A percentile compares a stretch with the other conserved stretches of the same genome.
Conservation (phyloP, 2,113 vertebrate genomes). For the Genyomyrus donnyi region DNA sequence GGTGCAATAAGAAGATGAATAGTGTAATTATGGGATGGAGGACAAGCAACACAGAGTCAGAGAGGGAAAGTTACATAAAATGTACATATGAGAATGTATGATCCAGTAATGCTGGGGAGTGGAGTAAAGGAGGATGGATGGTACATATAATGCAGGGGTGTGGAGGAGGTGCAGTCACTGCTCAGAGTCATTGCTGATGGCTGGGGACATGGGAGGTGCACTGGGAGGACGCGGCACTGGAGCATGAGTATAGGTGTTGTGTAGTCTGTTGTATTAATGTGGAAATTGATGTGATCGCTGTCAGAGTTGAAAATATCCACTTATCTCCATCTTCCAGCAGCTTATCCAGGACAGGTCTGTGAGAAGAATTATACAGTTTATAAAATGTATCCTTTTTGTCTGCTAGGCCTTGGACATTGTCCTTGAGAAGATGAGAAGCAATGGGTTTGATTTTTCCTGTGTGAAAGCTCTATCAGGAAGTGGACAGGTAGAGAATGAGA, state of each 20-base stretch:
- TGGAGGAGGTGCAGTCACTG: neutral
- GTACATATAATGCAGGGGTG: neutral
- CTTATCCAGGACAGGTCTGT: neutral
- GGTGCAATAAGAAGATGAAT: neutral
- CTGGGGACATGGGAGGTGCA: neutral
- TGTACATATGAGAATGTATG: neutral
- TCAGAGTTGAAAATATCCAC: neutral
- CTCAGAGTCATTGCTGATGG: neutral
- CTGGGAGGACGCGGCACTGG: neutral
- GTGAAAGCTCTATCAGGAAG: constrained; percentile 82
- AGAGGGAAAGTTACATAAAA: neutral
- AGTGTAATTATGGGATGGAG: neutral
- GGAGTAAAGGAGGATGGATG: neutral
- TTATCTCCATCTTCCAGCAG: neutral
- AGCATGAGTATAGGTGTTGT: neutral
- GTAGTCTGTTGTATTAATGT: neutral
- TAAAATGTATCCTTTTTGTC: neutral
- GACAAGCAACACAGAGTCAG: neutral
- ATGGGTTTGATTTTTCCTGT: constrained; percentile 72
- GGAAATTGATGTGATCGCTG: neutral
- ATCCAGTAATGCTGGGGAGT: neutral
- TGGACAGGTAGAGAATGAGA: constrained; percentile 75
- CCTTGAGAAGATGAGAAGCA: constrained; percentile 77
- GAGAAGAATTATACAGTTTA: neutral
- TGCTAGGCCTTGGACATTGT: constrained; percentile 80